Percentiles rank a stretch among this genome's conserved stretches.
phyloP scores from a whole-genome alignment of 2,113 vertebrate genomes.

The Rhynchomys soricoides region DNA sequence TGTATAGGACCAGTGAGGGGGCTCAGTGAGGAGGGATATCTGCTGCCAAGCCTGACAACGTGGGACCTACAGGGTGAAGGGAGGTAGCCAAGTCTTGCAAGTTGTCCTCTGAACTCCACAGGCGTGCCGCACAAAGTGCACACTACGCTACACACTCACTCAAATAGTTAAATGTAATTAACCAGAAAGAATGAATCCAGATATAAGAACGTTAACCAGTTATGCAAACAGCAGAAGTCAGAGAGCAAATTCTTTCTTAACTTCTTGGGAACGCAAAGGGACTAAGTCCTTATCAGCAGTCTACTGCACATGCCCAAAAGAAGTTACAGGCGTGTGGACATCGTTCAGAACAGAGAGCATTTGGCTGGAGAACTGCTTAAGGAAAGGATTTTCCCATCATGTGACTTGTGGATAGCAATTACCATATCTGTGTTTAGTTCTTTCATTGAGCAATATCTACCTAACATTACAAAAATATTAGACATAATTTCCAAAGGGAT shows the following conservation, averaged over 20 bases:
- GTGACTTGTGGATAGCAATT: not conserved
- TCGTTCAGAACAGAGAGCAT: slow-evolving; percentile 5
- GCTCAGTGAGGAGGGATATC: not conserved
- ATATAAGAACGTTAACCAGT: slow-evolving; percentile 18
- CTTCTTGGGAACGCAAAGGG: not conserved
- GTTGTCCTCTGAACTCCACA: too few species aligned
- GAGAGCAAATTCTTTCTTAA: slow-evolving; percentile 17
- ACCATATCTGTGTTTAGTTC: slow-evolving; percentile 15
- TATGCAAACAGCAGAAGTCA: not conserved
- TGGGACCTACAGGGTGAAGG: not conserved
- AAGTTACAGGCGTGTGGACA: not conserved
- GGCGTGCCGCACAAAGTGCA: not conserved
- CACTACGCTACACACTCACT: not conserved
- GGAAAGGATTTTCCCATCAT: not conserved
- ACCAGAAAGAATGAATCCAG: not conserved
- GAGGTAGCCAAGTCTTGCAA: not conserved
- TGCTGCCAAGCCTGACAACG: not conserved
- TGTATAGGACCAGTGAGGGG: not conserved
- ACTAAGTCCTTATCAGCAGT: slow-evolving; percentile 40
- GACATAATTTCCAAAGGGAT: slow-evolving; percentile 9
- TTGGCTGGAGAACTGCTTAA: not conserved
- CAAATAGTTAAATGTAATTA: not conserved
- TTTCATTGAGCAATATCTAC: not conserved
- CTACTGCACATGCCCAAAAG: not conserved
- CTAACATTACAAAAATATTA: slow-evolving; percentile 5